Base-by-base conservation (phyloP, 92 coral and sea anemone genomes). In the Actinernus sp. region DNA sequence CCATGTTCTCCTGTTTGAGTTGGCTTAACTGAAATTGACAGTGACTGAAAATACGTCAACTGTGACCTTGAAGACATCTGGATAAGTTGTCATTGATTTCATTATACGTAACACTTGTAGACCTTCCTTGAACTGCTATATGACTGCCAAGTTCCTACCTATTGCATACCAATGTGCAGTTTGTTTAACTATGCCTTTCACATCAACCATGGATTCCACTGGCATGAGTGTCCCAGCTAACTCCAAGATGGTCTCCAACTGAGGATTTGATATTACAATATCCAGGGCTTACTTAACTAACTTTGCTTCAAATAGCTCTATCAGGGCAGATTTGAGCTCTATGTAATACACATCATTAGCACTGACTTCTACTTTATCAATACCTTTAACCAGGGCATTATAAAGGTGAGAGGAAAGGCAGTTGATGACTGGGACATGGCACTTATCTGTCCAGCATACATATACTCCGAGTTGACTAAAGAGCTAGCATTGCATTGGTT, bases 401-500 rank as follows among this genome's bases (percentile, higher is more conserved):
- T 55, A 88, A 56, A 71, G 73, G 23, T 53, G 48, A 36, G 83
- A 83, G 20, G 86, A 76, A 31, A 82, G 55, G 31, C 67, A 83
- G 27, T 53, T 29, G 27, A 58, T 71, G 39, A 78, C 93, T 29
- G 84, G 69, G 93, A 82, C 93, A 82, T 25, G 18, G 93, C 87
- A 61, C 71, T 68, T 32, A 88, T 60, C 33, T 82, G 60, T 51
- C 93, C 93, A 24, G 86, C 89, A 61, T 26, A 61, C 57, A 75
- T 58, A 56, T 83, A 83, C 12, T 78, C 90, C n/a, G n/a, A n/a
- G n/a, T n/a, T n/a, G n/a, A n/a, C n/a, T n/a, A n/a, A n/a, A n/a
- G n/a, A n/a, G n/a, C n/a, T n/a, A n/a, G n/a, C n/a, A n/a, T n/a
- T n/a, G n/a, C n/a, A n/a, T n/a, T n/a, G n/a, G n/a, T n/a, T n/a